Evolutionary conservation across 2,113 vertebrate species (phyloP).

Genomic region (Setophaga coronata): DNA sequence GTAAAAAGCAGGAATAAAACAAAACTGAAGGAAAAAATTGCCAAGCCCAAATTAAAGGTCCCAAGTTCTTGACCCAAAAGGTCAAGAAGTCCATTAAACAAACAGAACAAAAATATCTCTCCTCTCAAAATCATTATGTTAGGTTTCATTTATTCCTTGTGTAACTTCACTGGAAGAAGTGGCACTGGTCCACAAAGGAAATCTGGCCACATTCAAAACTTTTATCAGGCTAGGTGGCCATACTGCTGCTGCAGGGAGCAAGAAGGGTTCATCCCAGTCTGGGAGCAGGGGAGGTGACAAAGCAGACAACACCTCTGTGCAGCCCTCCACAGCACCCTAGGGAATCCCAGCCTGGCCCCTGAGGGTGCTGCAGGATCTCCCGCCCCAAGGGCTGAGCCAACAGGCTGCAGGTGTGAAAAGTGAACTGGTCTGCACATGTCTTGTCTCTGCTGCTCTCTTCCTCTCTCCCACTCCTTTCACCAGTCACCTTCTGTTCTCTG

Average conservation of each 20-base stretch:
- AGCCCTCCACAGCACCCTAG: fast-evolving
- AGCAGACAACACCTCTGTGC: fast-evolving
- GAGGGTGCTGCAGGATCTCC: neutral
- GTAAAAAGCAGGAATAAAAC: neutral
- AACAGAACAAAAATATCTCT: neutral
- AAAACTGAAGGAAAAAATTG: neutral
- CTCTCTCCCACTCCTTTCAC: neutral
- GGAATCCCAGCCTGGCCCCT: neutral
- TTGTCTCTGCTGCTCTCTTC: neutral
- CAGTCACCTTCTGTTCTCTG: neutral
- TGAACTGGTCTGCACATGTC: neutral
- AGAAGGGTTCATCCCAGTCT: neutral
- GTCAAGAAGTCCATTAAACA: neutral
- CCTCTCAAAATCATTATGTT: neutral
- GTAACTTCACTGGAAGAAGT: neutral
- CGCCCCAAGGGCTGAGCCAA: neutral
- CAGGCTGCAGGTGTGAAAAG: neutral
- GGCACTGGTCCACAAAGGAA: neutral
- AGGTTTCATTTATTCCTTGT: neutral
- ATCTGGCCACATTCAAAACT: neutral
- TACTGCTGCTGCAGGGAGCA: neutral
- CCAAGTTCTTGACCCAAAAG: neutral
- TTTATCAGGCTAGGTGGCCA: neutral
- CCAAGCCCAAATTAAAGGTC: neutral
- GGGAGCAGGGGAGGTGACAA: neutral